Evolutionary conservation across 2,888 invertebrate genomes (phyloP).

Genomic region (Dynastes tityus): DNA sequence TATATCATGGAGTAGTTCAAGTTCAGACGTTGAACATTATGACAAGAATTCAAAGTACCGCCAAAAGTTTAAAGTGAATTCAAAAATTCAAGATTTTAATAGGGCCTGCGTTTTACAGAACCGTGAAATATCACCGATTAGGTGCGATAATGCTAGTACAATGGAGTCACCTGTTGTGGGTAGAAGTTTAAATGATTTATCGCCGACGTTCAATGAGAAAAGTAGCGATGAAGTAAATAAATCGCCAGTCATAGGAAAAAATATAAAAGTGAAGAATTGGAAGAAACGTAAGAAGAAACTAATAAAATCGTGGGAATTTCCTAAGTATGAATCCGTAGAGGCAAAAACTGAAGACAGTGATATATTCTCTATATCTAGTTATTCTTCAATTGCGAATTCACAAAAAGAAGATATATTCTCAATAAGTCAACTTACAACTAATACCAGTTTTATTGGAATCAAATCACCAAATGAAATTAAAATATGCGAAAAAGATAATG

Average conservation of each 20-base stretch:
- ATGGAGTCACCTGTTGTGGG: slow-evolving; percentile 19
- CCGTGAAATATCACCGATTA: background rate
- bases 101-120: background rate
- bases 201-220: slow-evolving; percentile 12
- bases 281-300: background rate
- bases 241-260: slow-evolving; percentile 56
- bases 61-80: slow-evolving; percentile 31
- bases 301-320: background rate
- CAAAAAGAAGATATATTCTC: background rate
- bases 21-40: slow-evolving; percentile 55
- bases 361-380: background rate
- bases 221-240: background rate
- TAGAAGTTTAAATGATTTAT: background rate
- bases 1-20: slow-evolving; percentile 60
- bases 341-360: background rate
- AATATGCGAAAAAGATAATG: background rate
- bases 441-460: background rate
- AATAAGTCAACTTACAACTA: slow-evolving; percentile 9
- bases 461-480: background rate
- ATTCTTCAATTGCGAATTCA: slow-evolving; percentile 16
- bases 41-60: background rate
- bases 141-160: background rate
- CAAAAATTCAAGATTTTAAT: background rate
- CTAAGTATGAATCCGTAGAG: background rate
- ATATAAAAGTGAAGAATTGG: background rate